Evolutionary conservation across 2,113 vertebrate species (phyloP).

Genomic region (Callithrix jacchus): DNA sequence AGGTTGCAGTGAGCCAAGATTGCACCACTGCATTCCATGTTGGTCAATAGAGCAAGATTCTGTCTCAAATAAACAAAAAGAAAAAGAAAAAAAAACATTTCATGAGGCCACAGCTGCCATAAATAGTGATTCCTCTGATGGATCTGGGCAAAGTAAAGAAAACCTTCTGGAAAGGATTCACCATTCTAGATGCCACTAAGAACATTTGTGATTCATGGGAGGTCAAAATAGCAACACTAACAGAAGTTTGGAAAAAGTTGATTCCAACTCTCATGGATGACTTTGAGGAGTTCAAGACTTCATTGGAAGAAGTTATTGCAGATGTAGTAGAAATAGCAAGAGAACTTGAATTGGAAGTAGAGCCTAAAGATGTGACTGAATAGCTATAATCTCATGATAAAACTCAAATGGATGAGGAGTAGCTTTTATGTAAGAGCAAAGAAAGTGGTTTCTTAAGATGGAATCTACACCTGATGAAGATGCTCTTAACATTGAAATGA

Average conservation of each 20-base stretch:
- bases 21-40: no score
- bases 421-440: background rate
- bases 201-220: background rate
- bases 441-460: background rate
- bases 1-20: no score
- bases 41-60: no score
- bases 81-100: background rate
- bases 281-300: background rate
- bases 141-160: background rate
- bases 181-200: background rate
- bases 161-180: background rate
- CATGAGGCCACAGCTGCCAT: background rate
- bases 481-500: background rate
- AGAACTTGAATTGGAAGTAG: background rate
- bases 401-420: background rate
- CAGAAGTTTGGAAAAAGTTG: background rate
- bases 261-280: background rate
- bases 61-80: no score
- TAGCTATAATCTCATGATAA: background rate
- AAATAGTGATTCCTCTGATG: background rate
- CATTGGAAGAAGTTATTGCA: background rate
- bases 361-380: background rate
- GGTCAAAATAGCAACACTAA: background rate
- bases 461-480: background rate
- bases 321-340: background rate